These are phyloP conservation scores for Batillaria attramentaria DNA, from an alignment of 1,140 invertebrate genomes.

Conservation along the genomic window DNA sequence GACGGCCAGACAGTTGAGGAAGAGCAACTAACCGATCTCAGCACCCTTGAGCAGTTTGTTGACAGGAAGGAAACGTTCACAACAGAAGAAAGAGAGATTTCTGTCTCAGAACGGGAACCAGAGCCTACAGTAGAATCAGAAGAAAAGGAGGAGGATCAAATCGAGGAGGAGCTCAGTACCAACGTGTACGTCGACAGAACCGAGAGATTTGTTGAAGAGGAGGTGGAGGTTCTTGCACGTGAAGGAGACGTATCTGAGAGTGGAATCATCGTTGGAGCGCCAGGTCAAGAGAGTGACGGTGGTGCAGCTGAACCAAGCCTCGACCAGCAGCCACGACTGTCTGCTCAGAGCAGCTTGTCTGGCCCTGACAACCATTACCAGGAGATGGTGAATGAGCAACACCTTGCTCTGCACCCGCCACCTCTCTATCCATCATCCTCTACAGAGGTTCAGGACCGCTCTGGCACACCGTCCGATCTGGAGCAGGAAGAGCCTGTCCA, in stretches of 20 bases:
- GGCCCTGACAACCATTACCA: constrained; percentile 6
- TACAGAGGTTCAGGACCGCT: constrained; percentile 51
- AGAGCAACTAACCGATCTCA: not conserved
- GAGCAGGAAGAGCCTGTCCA: constrained; percentile 33
- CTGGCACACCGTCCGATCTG: constrained; percentile 45
- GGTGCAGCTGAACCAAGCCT: not conserved
- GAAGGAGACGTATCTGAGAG: not conserved
- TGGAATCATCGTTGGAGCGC: not conserved
- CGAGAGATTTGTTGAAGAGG: constrained; percentile 25
- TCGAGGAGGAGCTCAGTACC: not conserved
- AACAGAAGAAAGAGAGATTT: constrained; percentile 25
- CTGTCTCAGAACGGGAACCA: constrained; percentile 11
- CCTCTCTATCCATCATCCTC: constrained; percentile 48
- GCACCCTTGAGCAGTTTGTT: constrained; percentile 29
- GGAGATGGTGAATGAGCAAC: constrained; percentile 29
- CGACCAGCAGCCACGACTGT: not conserved
- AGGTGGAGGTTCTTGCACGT: not conserved
- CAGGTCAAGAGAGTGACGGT: not conserved
- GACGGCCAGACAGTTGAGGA: not conserved
- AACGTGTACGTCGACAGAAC: constrained; percentile 22
- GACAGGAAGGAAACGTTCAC: constrained; percentile 54
- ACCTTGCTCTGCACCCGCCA: constrained; percentile 37
- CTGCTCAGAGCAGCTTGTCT: constrained; percentile 27
- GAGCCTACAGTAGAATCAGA: not conserved
- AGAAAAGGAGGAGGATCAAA: constrained; percentile 15